A percentile compares a stretch with the other conserved stretches of the same genome.
These are phyloP conservation scores for Emydoidea blandingii DNA, from an alignment of 2,797 vertebrate genomes.

Conservation along the genomic window DNA sequence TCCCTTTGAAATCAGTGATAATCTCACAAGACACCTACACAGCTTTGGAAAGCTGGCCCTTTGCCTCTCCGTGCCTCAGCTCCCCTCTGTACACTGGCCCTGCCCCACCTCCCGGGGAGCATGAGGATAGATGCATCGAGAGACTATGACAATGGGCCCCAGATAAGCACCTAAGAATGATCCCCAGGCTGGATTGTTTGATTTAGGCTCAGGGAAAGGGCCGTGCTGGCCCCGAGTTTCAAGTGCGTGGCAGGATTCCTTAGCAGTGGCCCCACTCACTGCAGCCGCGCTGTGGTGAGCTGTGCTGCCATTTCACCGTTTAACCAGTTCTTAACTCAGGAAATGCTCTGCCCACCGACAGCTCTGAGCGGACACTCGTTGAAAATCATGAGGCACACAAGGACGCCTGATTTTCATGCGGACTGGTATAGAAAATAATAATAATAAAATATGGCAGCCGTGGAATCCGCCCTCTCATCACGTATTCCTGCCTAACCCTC, in stretches of 20 bases:
- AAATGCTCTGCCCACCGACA: background rate
- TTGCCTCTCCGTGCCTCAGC: too few species aligned
- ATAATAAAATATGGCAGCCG: background rate
- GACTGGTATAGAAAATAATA: background rate
- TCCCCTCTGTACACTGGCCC: too few species aligned
- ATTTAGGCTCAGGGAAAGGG: background rate
- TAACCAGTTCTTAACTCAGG: background rate
- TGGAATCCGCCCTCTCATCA: background rate
- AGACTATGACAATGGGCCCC: too few species aligned
- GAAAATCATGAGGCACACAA: background rate
- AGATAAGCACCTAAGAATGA: too few species aligned
- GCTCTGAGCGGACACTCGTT: background rate
- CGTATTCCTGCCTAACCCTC: background rate
- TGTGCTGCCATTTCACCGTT: background rate
- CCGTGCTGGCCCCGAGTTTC: background rate
- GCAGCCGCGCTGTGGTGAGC: too few species aligned
- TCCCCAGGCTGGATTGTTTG: too few species aligned
- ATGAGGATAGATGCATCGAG: too few species aligned
- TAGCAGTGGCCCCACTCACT: too few species aligned
- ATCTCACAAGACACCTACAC: too few species aligned
- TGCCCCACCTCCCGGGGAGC: too few species aligned
- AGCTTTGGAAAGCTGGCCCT: too few species aligned
- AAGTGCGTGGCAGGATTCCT: background rate
- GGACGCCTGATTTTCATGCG: background rate
- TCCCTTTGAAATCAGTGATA: too few species aligned